Percentiles rank a stretch among this genome's conserved stretches.
phyloP scores from a whole-genome alignment of 2,888 invertebrate species.

The Archaeoteleia sp. region DNA sequence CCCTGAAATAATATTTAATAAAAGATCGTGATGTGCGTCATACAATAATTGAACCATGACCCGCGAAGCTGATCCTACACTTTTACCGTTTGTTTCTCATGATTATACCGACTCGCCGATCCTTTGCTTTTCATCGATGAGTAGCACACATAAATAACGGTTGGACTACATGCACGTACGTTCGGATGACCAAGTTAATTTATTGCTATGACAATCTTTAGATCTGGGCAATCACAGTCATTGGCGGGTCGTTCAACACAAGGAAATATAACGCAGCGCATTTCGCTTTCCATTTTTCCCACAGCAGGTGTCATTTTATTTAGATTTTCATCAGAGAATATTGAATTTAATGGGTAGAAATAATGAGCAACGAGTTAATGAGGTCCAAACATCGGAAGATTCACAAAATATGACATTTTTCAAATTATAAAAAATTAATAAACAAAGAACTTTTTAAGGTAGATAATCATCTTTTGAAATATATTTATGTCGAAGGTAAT shows the following conservation, averaged over 20 bases:
- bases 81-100: constrained; percentile 51
- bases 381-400: too few relatives aligned
- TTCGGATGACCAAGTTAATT: constrained; percentile 45
- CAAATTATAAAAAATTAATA: too few relatives aligned
- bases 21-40: constrained; percentile 53
- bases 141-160: constrained; percentile 8
- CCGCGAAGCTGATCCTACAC: constrained; percentile 49
- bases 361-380: constrained; percentile 2
- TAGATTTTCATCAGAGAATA: not conserved
- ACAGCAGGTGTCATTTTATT: not conserved
- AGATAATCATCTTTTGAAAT: too few relatives aligned
- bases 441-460: too few relatives aligned
- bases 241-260: constrained; percentile 20
- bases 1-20: constrained; percentile 50
- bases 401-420: too few relatives aligned
- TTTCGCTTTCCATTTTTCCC: constrained; percentile 34
- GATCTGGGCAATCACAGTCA: constrained; percentile 41
- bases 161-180: constrained; percentile 11
- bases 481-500: too few relatives aligned
- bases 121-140: constrained; percentile 44
- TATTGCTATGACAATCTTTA: constrained; percentile 36
- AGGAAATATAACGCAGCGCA: constrained; percentile 17
- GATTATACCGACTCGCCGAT: constrained; percentile 37
- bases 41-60: constrained; percentile 59
- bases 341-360: constrained; percentile 14